A percentile compares a stretch with the other conserved stretches of the same genome.
Conservation (phyloP, 2,113 vertebrate genomes). For the Pachyramphus minor region DNA sequence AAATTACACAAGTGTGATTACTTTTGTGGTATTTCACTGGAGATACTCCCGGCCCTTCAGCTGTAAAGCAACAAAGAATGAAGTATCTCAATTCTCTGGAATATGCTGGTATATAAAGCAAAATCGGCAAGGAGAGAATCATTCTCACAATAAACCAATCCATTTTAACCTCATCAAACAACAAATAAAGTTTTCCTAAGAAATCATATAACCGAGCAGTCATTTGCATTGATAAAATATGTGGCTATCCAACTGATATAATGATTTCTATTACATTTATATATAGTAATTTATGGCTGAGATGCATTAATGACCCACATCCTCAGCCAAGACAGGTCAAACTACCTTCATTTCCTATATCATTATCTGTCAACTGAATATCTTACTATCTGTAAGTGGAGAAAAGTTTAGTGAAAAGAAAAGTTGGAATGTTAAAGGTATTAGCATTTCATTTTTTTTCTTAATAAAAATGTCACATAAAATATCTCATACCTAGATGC, state of each 20-base stretch:
- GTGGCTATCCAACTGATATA: not conserved
- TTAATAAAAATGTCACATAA: conserved; percentile 37
- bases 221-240: not conserved
- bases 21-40: not conserved
- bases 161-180: not conserved
- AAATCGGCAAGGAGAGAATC: not conserved
- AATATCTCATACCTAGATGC: not conserved
- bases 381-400: not conserved
- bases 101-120: not conserved
- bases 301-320: not conserved
- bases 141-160: not conserved
- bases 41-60: not conserved
- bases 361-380: not conserved
- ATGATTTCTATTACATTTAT: not conserved
- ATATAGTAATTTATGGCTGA: not conserved
- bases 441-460: conserved; percentile 15
- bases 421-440: not conserved
- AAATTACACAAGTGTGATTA: not conserved
- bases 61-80: not conserved
- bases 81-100: not conserved
- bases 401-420: conserved; percentile 4
- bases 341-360: not conserved
- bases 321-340: not conserved
- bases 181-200: not conserved
- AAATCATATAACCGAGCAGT: not conserved